Percentiles rank a stretch among this genome's conserved stretches.
Conservation (phyloP, 2,113 vertebrate species). For the Nymphicus hollandicus region DNA sequence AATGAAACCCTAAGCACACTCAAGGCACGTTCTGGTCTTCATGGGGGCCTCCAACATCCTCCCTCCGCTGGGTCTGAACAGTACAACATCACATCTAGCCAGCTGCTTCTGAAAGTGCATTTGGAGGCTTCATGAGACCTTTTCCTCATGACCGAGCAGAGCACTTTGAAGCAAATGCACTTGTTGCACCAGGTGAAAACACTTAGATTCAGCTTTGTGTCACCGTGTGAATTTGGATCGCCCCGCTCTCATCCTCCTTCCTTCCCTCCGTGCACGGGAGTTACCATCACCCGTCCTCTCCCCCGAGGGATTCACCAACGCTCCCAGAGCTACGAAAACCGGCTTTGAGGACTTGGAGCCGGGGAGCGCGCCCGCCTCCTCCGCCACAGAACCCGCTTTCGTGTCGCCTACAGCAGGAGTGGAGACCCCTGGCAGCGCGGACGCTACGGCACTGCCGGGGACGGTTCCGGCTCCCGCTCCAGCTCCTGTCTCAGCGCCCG, state of each 20-base stretch:
- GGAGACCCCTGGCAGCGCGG: neutral
- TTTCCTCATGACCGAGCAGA: neutral
- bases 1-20: fast-evolving
- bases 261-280: fast-evolving
- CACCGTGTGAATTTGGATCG: fast-evolving
- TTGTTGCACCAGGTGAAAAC: neutral
- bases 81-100: fast-evolving
- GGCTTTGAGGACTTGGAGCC: fast-evolving
- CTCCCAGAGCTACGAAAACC: neutral
- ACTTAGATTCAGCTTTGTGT: neutral
- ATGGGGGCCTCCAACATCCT: fast-evolving
- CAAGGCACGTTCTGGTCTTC: too few relatives aligned
- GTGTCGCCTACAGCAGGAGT: fast-evolving
- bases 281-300: fast-evolving
- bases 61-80: fast-evolving
- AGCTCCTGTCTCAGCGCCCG: too few relatives aligned
- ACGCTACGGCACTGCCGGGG: neutral
- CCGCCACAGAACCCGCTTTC: fast-evolving
- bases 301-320: fast-evolving
- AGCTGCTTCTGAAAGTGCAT: neutral
- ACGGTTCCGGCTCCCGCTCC: too few relatives aligned
- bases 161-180: fast-evolving
- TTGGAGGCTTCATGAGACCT: fast-evolving
- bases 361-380: too few relatives aligned
- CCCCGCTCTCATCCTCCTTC: fast-evolving